A percentile compares a stretch with the other conserved stretches of the same genome.
Conservation (phyloP, 2,113 vertebrate genomes). For the Rhynchomys soricoides region DNA sequence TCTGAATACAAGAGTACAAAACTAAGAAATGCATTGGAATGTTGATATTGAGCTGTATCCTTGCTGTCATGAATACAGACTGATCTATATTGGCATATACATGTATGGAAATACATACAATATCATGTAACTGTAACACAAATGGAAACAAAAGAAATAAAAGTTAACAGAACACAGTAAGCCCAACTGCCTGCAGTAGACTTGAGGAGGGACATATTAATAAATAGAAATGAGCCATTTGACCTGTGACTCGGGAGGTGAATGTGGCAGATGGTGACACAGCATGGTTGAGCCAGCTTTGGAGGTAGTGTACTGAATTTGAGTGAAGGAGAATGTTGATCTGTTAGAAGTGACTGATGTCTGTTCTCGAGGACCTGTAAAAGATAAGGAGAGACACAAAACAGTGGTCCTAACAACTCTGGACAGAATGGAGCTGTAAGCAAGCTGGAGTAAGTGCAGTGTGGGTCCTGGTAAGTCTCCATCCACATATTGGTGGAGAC, state of each 20-base stretch:
- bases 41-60: background rate
- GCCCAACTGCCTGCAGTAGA: background rate
- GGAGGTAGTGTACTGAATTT: background rate
- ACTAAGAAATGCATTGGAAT: background rate
- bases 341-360: background rate
- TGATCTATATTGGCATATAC: too few relatives aligned
- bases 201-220: too few relatives aligned
- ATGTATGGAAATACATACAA: background rate
- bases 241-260: background rate
- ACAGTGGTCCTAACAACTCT: background rate
- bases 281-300: background rate
- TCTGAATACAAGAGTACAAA: background rate
- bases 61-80: background rate
- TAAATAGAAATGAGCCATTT: background rate
- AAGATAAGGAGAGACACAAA: background rate
- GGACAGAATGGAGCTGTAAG: too few relatives aligned
- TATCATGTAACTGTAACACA: background rate
- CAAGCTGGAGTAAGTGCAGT: background rate
- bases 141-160: conserved; percentile 5
- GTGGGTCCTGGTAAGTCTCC: background rate
- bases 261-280: background rate
- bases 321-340: background rate
- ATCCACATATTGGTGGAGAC: background rate
- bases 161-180: background rate
- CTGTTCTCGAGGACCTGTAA: background rate